A percentile compares a stretch with the other conserved stretches of the same genome.
Evolutionary conservation across 2,113 vertebrate genomes (phyloP).

Genomic region (Nerophis ophidion): DNA sequence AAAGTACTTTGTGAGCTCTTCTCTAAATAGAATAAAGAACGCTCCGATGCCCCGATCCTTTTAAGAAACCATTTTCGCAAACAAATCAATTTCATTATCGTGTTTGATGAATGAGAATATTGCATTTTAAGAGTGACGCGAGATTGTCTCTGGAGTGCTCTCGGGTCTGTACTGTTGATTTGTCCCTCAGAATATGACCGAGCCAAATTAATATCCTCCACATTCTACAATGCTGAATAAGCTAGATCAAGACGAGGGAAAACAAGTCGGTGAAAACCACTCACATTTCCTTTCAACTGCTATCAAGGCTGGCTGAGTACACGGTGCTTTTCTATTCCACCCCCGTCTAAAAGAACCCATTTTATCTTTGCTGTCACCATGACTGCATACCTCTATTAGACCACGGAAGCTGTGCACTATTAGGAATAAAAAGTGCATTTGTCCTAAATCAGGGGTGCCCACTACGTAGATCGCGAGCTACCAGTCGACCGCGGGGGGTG

Average conservation of each 20-base stretch:
- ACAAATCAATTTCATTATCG: neutral
- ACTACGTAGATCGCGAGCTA: too few species aligned
- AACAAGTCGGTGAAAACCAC: slow-evolving; percentile 40
- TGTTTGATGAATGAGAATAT: neutral
- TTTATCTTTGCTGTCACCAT: slow-evolving; percentile 62
- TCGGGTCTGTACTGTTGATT: neutral
- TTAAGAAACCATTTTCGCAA: slow-evolving; percentile 35
- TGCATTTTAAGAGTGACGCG: neutral
- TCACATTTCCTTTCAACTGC: slow-evolving; percentile 31
- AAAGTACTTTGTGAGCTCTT: slow-evolving; percentile 52
- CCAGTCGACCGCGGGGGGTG: too few species aligned
- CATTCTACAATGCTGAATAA: slow-evolving; percentile 37
- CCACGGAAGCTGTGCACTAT: slow-evolving; percentile 39
- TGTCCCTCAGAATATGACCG: slow-evolving; percentile 15
- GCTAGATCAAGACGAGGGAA: slow-evolving; percentile 34
- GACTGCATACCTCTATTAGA: slow-evolving; percentile 46
- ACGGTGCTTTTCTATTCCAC: slow-evolving; percentile 49
- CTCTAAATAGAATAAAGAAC: slow-evolving; percentile 44
- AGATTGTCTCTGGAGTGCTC: neutral
- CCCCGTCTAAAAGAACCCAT: slow-evolving; percentile 46
- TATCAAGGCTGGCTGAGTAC: slow-evolving; percentile 52
- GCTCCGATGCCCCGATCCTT: slow-evolving; percentile 33
- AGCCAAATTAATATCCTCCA: slow-evolving; percentile 36
- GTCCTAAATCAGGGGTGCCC: too few species aligned
- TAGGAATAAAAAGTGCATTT: slow-evolving; percentile 51